phyloP scores from a whole-genome alignment of 2,888 invertebrate species.

The Nemotelus pantherinus region DNA sequence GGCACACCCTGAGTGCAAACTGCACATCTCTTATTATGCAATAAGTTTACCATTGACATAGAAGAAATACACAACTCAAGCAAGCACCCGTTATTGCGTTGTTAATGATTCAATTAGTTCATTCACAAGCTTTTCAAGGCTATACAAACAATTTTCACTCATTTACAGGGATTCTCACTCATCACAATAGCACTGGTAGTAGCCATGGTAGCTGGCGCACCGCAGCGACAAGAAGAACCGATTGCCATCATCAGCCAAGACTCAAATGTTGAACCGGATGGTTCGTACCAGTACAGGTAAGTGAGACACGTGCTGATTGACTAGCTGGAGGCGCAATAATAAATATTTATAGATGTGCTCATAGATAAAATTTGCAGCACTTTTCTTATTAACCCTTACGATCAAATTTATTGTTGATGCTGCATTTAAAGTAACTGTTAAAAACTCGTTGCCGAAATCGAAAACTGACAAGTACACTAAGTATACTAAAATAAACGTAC shows the following conservation, averaged over 20 bases:
- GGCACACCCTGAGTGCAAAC: no score
- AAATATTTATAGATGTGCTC: neutral
- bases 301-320: slow-evolving; percentile 33
- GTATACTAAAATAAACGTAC: no score
- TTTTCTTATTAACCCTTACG: neutral
- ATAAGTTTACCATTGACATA: no score
- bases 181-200: slow-evolving; percentile 59
- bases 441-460: no score
- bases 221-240: slow-evolving; percentile 68
- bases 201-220: slow-evolving; percentile 68
- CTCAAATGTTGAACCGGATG: slow-evolving; percentile 77
- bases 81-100: neutral
- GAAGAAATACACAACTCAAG: no score
- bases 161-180: slow-evolving; percentile 59
- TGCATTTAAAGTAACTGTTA: no score
- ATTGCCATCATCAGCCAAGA: slow-evolving; percentile 76
- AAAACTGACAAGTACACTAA: no score
- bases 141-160: neutral
- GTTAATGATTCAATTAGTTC: slow-evolving; percentile 28
- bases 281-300: slow-evolving; percentile 78
- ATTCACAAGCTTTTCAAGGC: slow-evolving; percentile 28
- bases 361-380: neutral
- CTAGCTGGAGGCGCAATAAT: neutral
- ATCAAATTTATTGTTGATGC: no score
- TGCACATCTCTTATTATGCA: no score